These are phyloP conservation scores for Gopherus flavomarginatus DNA, from an alignment of 2,113 vertebrate species.

Conservation along the genomic window DNA sequence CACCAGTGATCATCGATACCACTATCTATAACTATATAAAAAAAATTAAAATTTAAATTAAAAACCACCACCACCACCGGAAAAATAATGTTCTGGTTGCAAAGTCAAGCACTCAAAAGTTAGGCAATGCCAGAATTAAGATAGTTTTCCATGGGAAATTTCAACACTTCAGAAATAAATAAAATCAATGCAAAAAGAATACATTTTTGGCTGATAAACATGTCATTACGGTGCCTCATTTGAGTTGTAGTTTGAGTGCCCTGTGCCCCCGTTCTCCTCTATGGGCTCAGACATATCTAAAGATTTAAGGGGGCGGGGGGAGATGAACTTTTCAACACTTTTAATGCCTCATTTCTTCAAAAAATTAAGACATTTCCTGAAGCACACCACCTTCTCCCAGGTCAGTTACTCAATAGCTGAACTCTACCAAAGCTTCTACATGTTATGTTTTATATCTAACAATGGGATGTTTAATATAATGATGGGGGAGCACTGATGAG, in stretches of 20 bases:
- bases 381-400: neutral
- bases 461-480: rapidly evolving
- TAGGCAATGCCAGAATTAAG: neutral
- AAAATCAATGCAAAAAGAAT: neutral
- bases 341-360: neutral
- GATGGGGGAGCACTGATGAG: neutral
- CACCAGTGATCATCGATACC: neutral
- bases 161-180: too few species aligned
- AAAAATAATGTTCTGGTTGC: neutral
- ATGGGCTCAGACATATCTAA: neutral
- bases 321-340: neutral
- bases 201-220: neutral
- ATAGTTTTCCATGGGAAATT: too few species aligned
- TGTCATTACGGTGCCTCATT: neutral
- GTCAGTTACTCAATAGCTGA: neutral
- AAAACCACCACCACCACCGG: too few species aligned
- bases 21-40: neutral
- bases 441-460: neutral
- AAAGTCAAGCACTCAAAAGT: neutral
- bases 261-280: neutral
- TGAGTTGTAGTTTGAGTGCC: neutral
- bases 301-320: too few species aligned
- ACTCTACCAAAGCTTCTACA: rapidly evolving
- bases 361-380: neutral
- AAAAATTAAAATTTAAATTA: too few species aligned